Evolutionary conservation across 2,888 invertebrate genomes (phyloP), one percentile per base, ranked within the genome.

Genomic region (Thymelicus sylvestris): DNA sequence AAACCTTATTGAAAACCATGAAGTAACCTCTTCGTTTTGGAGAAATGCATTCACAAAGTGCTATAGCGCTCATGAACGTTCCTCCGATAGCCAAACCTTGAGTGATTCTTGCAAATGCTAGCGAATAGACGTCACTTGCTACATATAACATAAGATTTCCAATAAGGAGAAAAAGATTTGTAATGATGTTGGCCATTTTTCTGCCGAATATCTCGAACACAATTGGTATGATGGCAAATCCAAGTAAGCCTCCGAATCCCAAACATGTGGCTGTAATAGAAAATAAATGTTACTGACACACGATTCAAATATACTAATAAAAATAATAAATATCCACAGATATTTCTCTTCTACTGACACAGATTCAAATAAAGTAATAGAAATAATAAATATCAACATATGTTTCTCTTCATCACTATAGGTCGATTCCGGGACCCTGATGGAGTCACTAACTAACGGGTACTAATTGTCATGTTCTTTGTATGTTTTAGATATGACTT

Each of bases 21-120:
- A 84, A 86, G 41, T 81, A 83, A 0, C 86, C 87, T 73, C 87
- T 77, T 67, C 81, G 76, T 50, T 72, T 75, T 2, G 82, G 81
- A 38, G 81, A 76, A 4, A 77, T 74, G 63, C 84, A 87, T 79
- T 88, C 87, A 39, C 78, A 73, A 7, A 85, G 61, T 0, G 83
- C 74, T 6, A 85, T 79, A 2, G 74, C 47, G 13, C 80, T 74
- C 0, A 83, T 78, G 38, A 81, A 83, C 4, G 81, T 67, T 6
- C 80, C 80, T 5, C 84, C 84, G 15, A 78, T 57, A 3, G 77
- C 55, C 0, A 85, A 6, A 0, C 87, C 87, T 73, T 86, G 85
- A 6, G 83, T 66, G 6, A 80, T 72, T 72, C 84, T 81, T 0
- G 81, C 86, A 0, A 77, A 72, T 70, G 78, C 80, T 12, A 87